Base-by-base conservation (phyloP, 2,797 vertebrate genomes). In the Oryzias dopingdopingensis region DNA sequence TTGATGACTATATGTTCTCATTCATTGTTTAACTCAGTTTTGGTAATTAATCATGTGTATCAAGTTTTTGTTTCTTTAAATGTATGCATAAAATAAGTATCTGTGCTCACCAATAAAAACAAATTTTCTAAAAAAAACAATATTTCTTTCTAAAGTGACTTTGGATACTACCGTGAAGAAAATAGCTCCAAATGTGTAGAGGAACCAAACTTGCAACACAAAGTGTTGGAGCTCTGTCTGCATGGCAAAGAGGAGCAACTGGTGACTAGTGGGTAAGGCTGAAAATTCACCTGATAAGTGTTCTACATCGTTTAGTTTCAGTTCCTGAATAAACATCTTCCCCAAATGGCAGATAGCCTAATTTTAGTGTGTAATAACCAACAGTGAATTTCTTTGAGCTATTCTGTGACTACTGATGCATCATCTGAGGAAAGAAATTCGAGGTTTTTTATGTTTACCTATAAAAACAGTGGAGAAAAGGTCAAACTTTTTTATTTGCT, bases 151-250 rank as follows among this genome's bases (percentile, higher is more conserved):
- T 37, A 13, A 37, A 98, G 96, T 65, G 96, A 98, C 81, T 98
- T 98, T 74, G 96, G 96, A 59, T 98, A 94, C 82, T 98, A 92
- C 80, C 95, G 96, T 43, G 85, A 92, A 4, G 94, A 97, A 81
- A 96, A 95, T 81, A 93, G 94, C 51, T 95, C 94, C 0, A 84
- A 81, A 40, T 98, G 96, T 68, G 81, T 93, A 72, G 95, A 97
- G 76, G 93, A 98, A 85, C 90, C 91, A 0, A 94, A 98, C 62
- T 89, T 98, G 65, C 88, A 87, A 67, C 95, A 94, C n/a, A 94
- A 93, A 1, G 92, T 95, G 52, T 79, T 97, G 41, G 94, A 98
- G 74, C 94, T 96, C 69, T 98, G 96, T 82, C 89, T 98, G 47
- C 85, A 95, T 0, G 96, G 96, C 40, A 89, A 83, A 60, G 91